Base-by-base conservation (phyloP, 2,888 invertebrate genomes). In the Torymus tubicola region DNA sequence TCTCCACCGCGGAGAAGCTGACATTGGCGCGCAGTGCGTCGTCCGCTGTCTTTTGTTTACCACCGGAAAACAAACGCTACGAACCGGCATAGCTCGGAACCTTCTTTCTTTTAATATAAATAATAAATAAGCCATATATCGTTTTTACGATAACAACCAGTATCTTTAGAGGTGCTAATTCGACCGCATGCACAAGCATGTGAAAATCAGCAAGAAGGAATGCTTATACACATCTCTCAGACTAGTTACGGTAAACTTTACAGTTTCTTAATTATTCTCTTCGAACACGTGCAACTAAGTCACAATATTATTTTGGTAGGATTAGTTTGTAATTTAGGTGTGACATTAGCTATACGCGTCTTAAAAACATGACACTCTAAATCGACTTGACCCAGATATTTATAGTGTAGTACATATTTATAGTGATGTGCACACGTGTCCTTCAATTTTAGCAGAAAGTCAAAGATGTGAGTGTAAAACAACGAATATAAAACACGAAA, bases 341-440 rank as follows among this genome's bases (percentile, higher is more conserved):
- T 3, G 24, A 24, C 3, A 24, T 24, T 24, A 24, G 24, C 24
- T 24, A 24, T 24, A 24, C 3, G 24, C 3, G 24, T 24, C 24
- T 24, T 3, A 24, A 24, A 3, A 24, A 24, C 24, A n/a, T 18
- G 52, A 24, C 60, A 31, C 31, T n/a, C n/a, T 55, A n/a, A 76
- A 63, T 77, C 69, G 73, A 73, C 69, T 77, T 77, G 75, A 73
- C 69, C 71, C 53, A 64, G 42, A 77, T 81, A 63, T 72, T 68
- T n/a, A n/a, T n/a, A n/a, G n/a, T 72, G 57, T 14, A 16, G 18
- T 65, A 71, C 60, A 60, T 75, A 75, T 80, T 80, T 80, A 79
- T 70, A 80, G 75, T 53, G 21, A 63, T 65, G 42, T 14, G 21
- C n/a, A 14, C n/a, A 21, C 63, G 50, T 8, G 71, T 71, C 71